A percentile compares a stretch with the other conserved stretches of the same genome.
Evolutionary conservation across 2,113 vertebrate species (phyloP).

Genomic region (Chaetodon auriga): DNA sequence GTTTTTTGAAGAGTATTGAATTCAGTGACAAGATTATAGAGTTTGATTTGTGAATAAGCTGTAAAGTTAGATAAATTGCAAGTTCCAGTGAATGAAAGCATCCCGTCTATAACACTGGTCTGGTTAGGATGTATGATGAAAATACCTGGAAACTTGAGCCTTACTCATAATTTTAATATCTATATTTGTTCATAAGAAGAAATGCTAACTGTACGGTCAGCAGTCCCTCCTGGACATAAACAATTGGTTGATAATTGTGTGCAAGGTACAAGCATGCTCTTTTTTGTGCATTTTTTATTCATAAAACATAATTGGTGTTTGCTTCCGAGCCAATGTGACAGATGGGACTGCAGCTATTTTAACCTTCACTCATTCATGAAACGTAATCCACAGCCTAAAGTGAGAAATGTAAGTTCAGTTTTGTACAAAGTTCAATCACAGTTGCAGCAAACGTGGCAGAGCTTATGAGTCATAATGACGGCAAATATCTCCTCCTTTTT

Average conservation of each 20-base stretch:
- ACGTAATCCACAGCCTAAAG: not conserved
- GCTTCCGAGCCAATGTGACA: not conserved
- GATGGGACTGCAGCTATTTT: conserved; percentile 5
- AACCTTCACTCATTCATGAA: not conserved
- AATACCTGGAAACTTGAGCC: too few species aligned
- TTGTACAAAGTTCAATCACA: not conserved
- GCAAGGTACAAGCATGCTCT: not conserved
- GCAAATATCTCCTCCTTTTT: not conserved
- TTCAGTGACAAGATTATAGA: not conserved
- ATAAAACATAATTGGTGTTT: not conserved
- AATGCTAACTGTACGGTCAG: too few species aligned
- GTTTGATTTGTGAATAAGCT: not conserved
- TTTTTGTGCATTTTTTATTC: not conserved
- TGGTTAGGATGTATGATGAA: not conserved
- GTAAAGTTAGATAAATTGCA: too few species aligned
- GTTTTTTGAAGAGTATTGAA: too few species aligned
- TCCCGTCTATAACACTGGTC: not conserved
- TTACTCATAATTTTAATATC: too few species aligned
- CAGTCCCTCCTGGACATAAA: too few species aligned
- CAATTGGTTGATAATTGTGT: too few species aligned
- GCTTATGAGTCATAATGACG: not conserved
- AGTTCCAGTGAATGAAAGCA: not conserved
- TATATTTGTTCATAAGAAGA: too few species aligned
- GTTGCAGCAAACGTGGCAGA: not conserved
- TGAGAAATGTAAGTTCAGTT: not conserved